These are phyloP conservation scores for Mesocentrotus franciscanus DNA, from an alignment of 53 echinoderm and acorn worm genomes.

Conservation along the genomic window DNA sequence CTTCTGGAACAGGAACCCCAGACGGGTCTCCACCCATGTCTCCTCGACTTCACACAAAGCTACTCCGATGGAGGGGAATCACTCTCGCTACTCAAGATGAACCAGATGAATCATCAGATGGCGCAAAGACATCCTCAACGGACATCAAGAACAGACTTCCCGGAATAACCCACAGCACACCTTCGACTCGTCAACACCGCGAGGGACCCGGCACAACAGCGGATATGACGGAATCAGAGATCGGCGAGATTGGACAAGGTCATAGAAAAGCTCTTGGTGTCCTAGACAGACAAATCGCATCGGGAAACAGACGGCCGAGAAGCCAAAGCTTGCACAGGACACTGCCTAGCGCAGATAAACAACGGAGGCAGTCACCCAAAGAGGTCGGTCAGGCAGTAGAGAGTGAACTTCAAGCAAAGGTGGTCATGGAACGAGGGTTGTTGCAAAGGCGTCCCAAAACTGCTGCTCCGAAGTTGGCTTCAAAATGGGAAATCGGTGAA, in stretches of 20 bases:
- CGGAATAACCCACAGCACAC: neutral
- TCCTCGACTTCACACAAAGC: constrained; percentile 52
- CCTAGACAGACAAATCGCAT: neutral
- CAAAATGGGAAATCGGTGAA: neutral
- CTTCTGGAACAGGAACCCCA: neutral
- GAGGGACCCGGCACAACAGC: neutral
- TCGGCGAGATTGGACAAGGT: neutral
- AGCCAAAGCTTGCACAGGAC: neutral
- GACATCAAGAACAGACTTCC: constrained; percentile 10
- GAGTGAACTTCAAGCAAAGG: neutral
- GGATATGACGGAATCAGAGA: neutral
- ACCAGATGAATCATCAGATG: neutral
- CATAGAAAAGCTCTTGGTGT: neutral
- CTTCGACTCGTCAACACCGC: neutral
- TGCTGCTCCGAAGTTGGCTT: neutral
- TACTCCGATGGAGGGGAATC: constrained; percentile 38
- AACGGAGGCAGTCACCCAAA: neutral
- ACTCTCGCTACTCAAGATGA: neutral
- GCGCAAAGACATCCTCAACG: neutral
- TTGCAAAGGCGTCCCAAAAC: constrained; percentile 48
- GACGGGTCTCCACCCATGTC: constrained; percentile 12
- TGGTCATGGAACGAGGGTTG: neutral
- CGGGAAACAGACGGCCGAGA: neutral
- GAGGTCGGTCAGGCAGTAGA: neutral
- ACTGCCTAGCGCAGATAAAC: neutral